Evolutionary conservation across 2,797 vertebrate genomes (phyloP), one percentile per base, ranked within the genome.

Genomic region (Phrynocephalus guinanensis): DNA sequence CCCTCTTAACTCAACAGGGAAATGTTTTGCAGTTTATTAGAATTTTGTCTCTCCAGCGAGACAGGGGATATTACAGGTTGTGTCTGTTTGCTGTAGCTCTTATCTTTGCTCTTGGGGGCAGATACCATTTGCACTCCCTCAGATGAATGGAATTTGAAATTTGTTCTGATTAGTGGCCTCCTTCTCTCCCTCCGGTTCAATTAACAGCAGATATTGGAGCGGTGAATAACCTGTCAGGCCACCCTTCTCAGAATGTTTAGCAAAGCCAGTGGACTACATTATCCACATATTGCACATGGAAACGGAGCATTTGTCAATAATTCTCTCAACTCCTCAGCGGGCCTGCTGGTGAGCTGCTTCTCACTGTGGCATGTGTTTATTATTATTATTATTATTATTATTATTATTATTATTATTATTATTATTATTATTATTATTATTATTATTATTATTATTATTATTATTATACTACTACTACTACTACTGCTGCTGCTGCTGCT

Each of bases 141-240:
- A 94, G 93, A 89, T 94, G 90, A 94, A 90, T 85, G 94, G 92
- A 92, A 92, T 93, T 91, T 92, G 92, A 96, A 96, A 95, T 96
- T 95, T 93, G 84, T 94, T 95, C 93, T 95, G 94, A 96, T 97
- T 93, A 94, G 90, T 85, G 56, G 75, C 93, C 87, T 96, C 93
- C 78, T 85, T 93, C 83, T 92, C 94, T 95, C 90, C 94, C 93
- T 82, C 78, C 93, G 75, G 87, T 95, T 95, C 95, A 97, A 96
- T 97, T 97, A 97, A 92, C 89, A 90, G 68, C 95, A 82, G 83
- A 93, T 95, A 96, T 94, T 95, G 92, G 93, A 95, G 88, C 93
- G 93, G 91, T 95, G 94, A 96, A 95, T 96, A 95, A 93, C 87
- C 88, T 96, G 91, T 91, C 94, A 96, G 87, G 91, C 87, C 84